Evolutionary conservation across 2,888 invertebrate genomes (phyloP).

Genomic region (Cheilosia soror): DNA sequence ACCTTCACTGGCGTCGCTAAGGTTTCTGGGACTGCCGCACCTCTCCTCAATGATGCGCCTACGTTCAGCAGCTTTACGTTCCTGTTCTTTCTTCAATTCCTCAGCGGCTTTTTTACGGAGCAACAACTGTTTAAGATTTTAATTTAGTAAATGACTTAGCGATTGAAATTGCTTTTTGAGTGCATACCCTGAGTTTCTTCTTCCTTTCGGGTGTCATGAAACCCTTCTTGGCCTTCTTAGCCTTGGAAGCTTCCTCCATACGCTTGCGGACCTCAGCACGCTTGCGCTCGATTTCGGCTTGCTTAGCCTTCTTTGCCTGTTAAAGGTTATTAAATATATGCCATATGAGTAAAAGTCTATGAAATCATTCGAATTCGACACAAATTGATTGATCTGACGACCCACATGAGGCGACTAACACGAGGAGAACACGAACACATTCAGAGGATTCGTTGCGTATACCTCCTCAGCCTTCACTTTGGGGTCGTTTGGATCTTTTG

Average conservation of each 20-base stretch:
- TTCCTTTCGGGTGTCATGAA: slow-evolving; percentile 99
- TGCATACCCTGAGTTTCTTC: slow-evolving; percentile 97
- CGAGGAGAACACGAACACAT: slow-evolving; percentile 58
- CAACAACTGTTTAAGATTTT: slow-evolving; percentile 89
- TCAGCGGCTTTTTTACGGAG: slow-evolving; percentile 99
- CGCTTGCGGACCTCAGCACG: slow-evolving; percentile 99
- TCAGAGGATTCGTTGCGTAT: slow-evolving; percentile 69
- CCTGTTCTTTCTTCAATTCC: slow-evolving; percentile 99
- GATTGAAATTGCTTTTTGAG: neutral
- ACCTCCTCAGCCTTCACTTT: slow-evolving; percentile 82
- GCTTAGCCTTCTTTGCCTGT: slow-evolving; percentile 98
- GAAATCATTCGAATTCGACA: slow-evolving; percentile 1
- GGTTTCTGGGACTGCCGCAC: slow-evolving; percentile 95
- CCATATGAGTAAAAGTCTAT: slow-evolving; percentile 5
- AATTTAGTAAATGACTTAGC: neutral
- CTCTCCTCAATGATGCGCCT: slow-evolving; percentile 98
- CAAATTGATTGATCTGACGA: slow-evolving; percentile 32
- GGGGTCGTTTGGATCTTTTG: slow-evolving; percentile 81
- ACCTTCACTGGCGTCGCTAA: slow-evolving; percentile 98
- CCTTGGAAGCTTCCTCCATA: slow-evolving; percentile 99
- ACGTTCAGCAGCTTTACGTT: slow-evolving; percentile 98
- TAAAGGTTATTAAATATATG: slow-evolving; percentile 22
- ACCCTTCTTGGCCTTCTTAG: slow-evolving; percentile 99
- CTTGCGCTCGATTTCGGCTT: slow-evolving; percentile 98
- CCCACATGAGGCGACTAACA: slow-evolving; percentile 62